Evolutionary conservation across 2,888 invertebrate species (phyloP).

Genomic region (Lithophane semibrunnea): DNA sequence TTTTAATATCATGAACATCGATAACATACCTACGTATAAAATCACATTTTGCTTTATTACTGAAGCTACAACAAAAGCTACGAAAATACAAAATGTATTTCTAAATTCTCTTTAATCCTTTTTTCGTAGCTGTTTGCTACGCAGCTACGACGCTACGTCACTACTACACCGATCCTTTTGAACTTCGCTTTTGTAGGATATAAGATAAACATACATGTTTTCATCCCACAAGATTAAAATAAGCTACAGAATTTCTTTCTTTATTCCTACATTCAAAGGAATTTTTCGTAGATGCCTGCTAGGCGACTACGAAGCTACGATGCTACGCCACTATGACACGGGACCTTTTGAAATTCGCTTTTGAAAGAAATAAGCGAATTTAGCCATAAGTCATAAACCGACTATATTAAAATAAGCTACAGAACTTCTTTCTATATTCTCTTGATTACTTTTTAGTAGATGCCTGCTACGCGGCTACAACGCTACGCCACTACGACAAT

Average conservation of each 20-base stretch:
- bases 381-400: not conserved
- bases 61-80: not conserved
- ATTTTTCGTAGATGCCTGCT: slow-evolving; percentile 2
- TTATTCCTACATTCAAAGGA: too few species aligned
- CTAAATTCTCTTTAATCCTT: not conserved
- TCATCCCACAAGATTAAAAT: not conserved
- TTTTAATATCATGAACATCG: not conserved
- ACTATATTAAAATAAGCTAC: not conserved
- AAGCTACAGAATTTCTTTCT: not conserved
- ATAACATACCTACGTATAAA: not conserved
- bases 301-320: slow-evolving; percentile 27
- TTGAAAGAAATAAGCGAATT: not conserved
- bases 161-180: not conserved
- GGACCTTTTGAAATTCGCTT: not conserved
- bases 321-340: slow-evolving; percentile 12
- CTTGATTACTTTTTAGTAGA: not conserved
- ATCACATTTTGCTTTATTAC: not conserved
- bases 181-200: not conserved
- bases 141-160: slow-evolving; percentile 14
- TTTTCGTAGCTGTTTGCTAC: slow-evolving; percentile 15
- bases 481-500: slow-evolving; percentile 14
- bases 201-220: not conserved
- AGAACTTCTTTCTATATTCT: not conserved
- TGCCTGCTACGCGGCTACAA: slow-evolving; percentile 17
- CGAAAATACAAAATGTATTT: not conserved